phyloP scores from a whole-genome alignment of 2,888 invertebrate genomes.

The Atethmia centrago region DNA sequence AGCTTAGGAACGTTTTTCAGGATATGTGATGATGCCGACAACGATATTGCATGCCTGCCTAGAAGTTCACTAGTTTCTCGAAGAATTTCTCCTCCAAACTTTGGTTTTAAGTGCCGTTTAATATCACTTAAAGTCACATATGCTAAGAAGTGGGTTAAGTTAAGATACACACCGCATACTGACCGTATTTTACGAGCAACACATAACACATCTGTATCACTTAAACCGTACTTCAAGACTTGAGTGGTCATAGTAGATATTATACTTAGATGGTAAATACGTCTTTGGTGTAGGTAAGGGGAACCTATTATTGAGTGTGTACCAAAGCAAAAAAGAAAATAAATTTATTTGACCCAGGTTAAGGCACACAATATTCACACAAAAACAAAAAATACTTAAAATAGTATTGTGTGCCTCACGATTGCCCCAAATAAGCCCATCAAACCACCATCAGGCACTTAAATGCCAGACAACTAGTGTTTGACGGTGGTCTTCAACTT shows the following conservation, averaged over 20 bases:
- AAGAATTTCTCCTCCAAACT: background rate
- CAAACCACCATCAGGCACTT: too few species aligned
- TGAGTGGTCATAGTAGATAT: constrained; percentile 9
- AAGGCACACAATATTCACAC: too few species aligned
- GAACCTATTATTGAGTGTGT: background rate
- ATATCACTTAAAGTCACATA: constrained; percentile 17
- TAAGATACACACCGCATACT: constrained; percentile 3
- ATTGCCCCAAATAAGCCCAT: too few species aligned
- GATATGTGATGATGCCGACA: background rate
- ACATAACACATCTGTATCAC: constrained; percentile 28
- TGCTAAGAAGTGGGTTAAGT: background rate
- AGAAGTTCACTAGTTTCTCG: background rate
- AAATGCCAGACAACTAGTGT: too few species aligned
- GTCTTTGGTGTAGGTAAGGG: background rate
- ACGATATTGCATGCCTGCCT: background rate
- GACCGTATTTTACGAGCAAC: constrained; percentile 29
- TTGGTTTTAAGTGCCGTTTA: constrained; percentile 2
- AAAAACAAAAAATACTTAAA: too few species aligned
- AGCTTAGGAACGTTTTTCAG: background rate
- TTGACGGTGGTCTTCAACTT: too few species aligned
- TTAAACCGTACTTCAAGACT: constrained; percentile 21
- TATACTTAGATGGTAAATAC: background rate
- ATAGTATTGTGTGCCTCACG: too few species aligned
- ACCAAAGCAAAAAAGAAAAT: too few species aligned
- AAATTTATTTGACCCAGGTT: too few species aligned